Evolutionary conservation across 1,140 invertebrate species (phyloP).

Genomic region (Drosophila bifasciata): DNA sequence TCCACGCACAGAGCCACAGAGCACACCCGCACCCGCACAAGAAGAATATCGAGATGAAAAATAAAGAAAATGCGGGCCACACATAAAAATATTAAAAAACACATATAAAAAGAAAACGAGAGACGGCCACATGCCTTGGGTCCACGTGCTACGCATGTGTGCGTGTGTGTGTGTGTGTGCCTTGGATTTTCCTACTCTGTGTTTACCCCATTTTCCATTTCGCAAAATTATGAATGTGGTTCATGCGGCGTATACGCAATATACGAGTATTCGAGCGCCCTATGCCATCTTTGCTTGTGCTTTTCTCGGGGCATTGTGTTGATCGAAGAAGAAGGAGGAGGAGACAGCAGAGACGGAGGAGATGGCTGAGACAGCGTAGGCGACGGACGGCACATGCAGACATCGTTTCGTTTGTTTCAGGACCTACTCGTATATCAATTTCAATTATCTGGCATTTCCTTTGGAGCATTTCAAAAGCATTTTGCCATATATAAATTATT

Average conservation of each 20-base stretch:
- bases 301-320: constrained; percentile 40
- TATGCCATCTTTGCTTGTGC: constrained; percentile 14
- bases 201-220: constrained; percentile 70
- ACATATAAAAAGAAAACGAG: constrained; percentile 63
- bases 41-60: constrained; percentile 21
- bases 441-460: constrained; percentile 68
- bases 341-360: no score
- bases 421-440: constrained; percentile 75
- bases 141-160: constrained; percentile 52
- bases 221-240: constrained; percentile 73
- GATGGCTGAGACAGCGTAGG: no score
- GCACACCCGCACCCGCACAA: background rate
- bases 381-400: constrained; percentile 12
- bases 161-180: background rate
- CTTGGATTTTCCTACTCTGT: constrained; percentile 44
- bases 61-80: constrained; percentile 23
- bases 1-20: background rate
- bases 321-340: constrained; percentile 49
- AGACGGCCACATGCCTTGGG: constrained; percentile 42
- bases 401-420: constrained; percentile 62
- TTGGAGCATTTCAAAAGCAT: constrained; percentile 41
- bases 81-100: constrained; percentile 75
- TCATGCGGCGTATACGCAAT: constrained; percentile 71
- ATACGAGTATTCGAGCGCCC: constrained; percentile 28
- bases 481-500: constrained; percentile 75